Base-by-base conservation (phyloP, 2,113 vertebrate species). In the Girardinichthys multiradiatus region DNA sequence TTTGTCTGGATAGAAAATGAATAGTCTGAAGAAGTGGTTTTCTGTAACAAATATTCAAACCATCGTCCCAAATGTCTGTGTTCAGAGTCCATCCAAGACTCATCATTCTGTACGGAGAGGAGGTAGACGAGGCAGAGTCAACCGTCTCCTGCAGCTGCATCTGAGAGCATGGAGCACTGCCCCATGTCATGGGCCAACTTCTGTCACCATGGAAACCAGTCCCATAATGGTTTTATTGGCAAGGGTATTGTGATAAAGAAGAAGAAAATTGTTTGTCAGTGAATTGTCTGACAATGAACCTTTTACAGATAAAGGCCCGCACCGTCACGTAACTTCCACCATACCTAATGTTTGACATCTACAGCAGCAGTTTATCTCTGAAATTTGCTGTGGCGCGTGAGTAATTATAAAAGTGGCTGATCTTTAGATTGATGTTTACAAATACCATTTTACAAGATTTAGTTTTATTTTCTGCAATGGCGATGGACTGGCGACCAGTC, bases 1-100 rank as follows among this genome's bases (percentile, higher is more conserved):
- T 6, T 24, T 8, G 24, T 24, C 21, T 24, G 19, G 10, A 54
- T 51, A 2, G 17, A 45, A 45, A 45, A 45, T 19, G 0, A n/a
- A 24, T 8, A 21, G 2, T 24, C 21, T 51, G 19, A n/a, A 24
- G 48, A 0, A 17, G 24, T n/a, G 21, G 17, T n/a, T 51, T 9
- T 51, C 2, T 10, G 48, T 1, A 24, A 24, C 2, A 24, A 9
- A 9, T 21, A 11, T 51, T 5, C 21, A 19, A 51, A 51, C 6
- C 12, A 10, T 2, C 10, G 37, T 13, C 37, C 37, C 24, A 19
- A 7, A 19, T 74, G 21, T 30, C 21, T 57, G 14, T 6, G 1
- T 86, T 78, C 72, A 92, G 91, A 79, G 87, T 92, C 39, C 91
- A 92, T 62, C 86, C 89, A 0, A 64, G 30, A 28, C 91, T 92